Conservation (phyloP, 1,140 invertebrate genomes). For the Thaumatotibia leucotreta region DNA sequence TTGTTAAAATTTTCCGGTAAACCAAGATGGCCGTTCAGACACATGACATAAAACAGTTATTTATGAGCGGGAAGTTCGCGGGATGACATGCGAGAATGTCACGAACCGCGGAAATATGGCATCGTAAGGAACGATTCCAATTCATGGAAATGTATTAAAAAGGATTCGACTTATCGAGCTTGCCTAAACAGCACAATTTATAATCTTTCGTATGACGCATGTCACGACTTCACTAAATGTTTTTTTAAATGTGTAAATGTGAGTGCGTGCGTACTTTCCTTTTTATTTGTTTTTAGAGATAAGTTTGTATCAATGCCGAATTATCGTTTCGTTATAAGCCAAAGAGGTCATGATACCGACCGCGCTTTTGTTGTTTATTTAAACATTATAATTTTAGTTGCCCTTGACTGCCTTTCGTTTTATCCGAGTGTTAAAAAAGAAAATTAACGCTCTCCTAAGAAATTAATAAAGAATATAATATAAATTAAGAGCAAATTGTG, state of each 20-base stretch:
- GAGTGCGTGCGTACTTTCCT: conserved; percentile 1
- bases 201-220: not conserved
- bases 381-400: not conserved
- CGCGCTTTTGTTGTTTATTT: not conserved
- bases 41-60: conserved; percentile 67
- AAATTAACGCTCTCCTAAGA: too few species aligned
- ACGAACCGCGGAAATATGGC: conserved; percentile 59
- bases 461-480: too few species aligned
- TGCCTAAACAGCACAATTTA: not conserved
- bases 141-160: conserved; percentile 38
- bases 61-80: conserved; percentile 65
- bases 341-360: not conserved
- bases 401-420: not conserved
- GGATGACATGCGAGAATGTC: conserved; percentile 61
- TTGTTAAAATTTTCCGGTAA: conserved; percentile 37
- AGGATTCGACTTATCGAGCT: conserved; percentile 1
- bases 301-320: not conserved
- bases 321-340: not conserved
- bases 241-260: not conserved
- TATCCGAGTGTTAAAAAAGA: not conserved
- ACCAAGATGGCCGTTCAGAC: conserved; percentile 62
- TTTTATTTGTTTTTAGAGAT: not conserved
- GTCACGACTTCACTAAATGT: not conserved
- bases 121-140: conserved; percentile 57
- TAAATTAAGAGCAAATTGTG: too few species aligned